Base-by-base conservation (phyloP, 2,797 vertebrate genomes). In the Enteromius fasciolatus region DNA sequence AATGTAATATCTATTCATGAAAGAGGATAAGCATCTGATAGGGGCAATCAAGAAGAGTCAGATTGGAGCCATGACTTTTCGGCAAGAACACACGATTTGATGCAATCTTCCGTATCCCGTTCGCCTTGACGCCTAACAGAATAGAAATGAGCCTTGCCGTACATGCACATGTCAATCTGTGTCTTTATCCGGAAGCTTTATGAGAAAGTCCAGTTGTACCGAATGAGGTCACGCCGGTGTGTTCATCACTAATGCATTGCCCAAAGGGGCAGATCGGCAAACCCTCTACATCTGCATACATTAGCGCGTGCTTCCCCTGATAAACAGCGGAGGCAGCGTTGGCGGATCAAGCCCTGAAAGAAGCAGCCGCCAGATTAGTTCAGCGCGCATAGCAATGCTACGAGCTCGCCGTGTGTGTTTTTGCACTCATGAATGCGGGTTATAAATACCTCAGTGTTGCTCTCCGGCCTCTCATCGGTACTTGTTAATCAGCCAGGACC, bases 1-100 rank as follows among this genome's bases (percentile, higher is more conserved):
- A 83, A 87, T 91, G 87, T 91, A 91, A 93, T 93, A 91, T 94
- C 89, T 94, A 93, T 93, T 93, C 91, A 94, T 92, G 92, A 92
- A 81, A 87, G 85, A 83, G 85, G 88, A 91, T 92, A 89, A 90
- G 87, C 83, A 90, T 85, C 66, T 66, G 80, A 84, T 83, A 83
- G 57, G 44, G 78, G 80, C 76, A 72, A 70, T 81, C 82, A 77
- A 74, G 78, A 83, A 74, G 54, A 70, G 15, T 59, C 77, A 72
- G 69, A 79, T 76, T 68, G 76, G 36, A 91, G 90, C 77, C 82
- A 75, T 85, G 84, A 52, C 68, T 83, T 78, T 84, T 84, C 61
- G n/a, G 75, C 75, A 82, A 78, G 80, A 64, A 25, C 28, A 76
- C 46, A 50, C 23, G n/a, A 82, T 84, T 81, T 36, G 39, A 70